phyloP scores from a whole-genome alignment of 2,888 invertebrate species.

The Ctena decussata region DNA sequence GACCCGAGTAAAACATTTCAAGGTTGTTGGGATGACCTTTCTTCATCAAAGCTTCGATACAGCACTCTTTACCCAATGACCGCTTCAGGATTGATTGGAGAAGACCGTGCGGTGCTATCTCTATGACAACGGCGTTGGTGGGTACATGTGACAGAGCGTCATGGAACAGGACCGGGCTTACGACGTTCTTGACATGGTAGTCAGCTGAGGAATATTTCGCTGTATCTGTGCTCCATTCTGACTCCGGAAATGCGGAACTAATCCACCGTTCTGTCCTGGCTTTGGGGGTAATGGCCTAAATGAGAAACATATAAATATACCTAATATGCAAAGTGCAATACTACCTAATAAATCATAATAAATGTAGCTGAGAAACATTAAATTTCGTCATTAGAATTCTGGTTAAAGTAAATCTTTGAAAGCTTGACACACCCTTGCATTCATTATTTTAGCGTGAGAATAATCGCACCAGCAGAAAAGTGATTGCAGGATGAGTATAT shows the following conservation, averaged over 20 bases:
- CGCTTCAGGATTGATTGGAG: slow-evolving; percentile 97
- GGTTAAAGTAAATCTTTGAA: no score
- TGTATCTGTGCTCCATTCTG: slow-evolving; percentile 92
- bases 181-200: slow-evolving; percentile 98
- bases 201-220: slow-evolving; percentile 95
- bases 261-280: slow-evolving; percentile 95
- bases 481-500: no score
- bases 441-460: no score
- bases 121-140: slow-evolving; percentile 94
- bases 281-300: slow-evolving; percentile 92
- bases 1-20: slow-evolving; percentile 91
- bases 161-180: slow-evolving; percentile 97
- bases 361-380: no score
- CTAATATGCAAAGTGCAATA: no score
- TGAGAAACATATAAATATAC: no score
- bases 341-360: no score
- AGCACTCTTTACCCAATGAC: slow-evolving; percentile 91
- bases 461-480: no score
- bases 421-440: no score
- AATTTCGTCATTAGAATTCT: no score
- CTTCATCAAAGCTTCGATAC: slow-evolving; percentile 95
- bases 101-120: slow-evolving; percentile 97
- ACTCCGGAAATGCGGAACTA: slow-evolving; percentile 96
- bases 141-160: slow-evolving; percentile 95
- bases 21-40: slow-evolving; percentile 92